phyloP scores from a whole-genome alignment of 2,797 vertebrate species.

The Neoniphon sammara region DNA sequence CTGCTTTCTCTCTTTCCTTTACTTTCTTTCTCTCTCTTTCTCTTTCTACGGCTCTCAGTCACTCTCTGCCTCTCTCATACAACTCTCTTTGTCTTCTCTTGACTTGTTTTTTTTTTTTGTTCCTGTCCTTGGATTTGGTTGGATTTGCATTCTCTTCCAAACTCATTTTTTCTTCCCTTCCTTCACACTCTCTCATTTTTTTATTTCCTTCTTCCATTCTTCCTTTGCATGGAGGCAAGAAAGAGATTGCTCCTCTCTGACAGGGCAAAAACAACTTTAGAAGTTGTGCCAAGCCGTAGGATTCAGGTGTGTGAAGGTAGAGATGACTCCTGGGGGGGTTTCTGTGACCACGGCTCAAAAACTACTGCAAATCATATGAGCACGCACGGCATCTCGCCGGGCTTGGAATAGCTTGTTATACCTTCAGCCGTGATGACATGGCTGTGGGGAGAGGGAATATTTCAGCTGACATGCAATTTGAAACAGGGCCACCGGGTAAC shows the following conservation, averaged over 20 bases:
- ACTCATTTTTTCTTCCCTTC: neutral
- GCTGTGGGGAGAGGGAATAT: conserved; percentile 33
- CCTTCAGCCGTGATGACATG: conserved; percentile 53
- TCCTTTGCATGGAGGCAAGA: conserved; percentile 5
- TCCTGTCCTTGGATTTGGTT: conserved; percentile 23
- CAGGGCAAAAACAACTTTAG: conserved; percentile 25
- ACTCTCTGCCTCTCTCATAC: conserved; percentile 28
- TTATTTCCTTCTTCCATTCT: neutral
- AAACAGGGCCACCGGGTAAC: conserved; percentile 41
- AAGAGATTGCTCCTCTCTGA: conserved; percentile 20
- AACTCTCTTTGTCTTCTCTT: conserved; percentile 41
- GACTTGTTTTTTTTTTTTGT: conserved; percentile 9
- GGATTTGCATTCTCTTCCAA: neutral
- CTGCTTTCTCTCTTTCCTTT: conserved; percentile 39
- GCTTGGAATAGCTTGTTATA: conserved; percentile 47
- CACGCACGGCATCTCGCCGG: conserved; percentile 31
- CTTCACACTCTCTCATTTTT: neutral
- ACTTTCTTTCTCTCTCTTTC: conserved; percentile 55
- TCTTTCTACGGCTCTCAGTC: conserved; percentile 51
- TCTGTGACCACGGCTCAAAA: conserved; percentile 25
- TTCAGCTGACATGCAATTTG: conserved; percentile 51
- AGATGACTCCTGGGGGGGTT: conserved; percentile 20
- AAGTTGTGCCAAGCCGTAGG: neutral
- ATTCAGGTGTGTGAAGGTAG: neutral
- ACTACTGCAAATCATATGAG: conserved; percentile 14